Evolutionary conservation across 2,113 vertebrate species (phyloP).

Genomic region (Oenanthe oenanthe): DNA sequence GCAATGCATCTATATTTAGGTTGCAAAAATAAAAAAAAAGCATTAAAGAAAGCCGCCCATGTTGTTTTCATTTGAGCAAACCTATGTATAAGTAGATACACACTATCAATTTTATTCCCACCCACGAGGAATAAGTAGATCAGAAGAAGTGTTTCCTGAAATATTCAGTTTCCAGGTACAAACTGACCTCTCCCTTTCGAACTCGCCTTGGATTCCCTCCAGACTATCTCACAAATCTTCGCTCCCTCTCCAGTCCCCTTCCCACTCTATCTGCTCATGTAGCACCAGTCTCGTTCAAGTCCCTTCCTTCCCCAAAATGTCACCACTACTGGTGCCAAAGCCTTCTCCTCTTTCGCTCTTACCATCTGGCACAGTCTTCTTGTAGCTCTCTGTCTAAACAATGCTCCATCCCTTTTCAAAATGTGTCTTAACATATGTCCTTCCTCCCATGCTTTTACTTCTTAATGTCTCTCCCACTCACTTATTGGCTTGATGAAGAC

Average conservation of each 20-base stretch:
- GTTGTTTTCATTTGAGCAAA: constrained; percentile 25
- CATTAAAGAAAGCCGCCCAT: neutral
- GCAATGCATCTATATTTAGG: constrained; percentile 54
- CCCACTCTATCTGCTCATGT: constrained; percentile 59
- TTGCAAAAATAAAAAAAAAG: neutral
- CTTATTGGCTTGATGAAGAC: constrained; percentile 65
- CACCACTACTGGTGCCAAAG: constrained; percentile 67
- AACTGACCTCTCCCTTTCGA: constrained; percentile 39
- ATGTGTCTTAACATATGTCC: constrained; percentile 71
- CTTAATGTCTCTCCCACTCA: constrained; percentile 68
- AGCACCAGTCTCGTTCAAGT: constrained; percentile 54
- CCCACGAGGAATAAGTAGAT: neutral
- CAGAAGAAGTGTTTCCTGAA: constrained; percentile 16
- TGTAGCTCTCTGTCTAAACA: constrained; percentile 64
- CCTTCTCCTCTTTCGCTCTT: constrained; percentile 70
- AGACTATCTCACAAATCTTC: constrained; percentile 59
- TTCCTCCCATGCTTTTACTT: constrained; percentile 68
- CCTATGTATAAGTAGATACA: constrained; percentile 34
- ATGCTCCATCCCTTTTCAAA: constrained; percentile 64
- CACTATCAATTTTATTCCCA: constrained; percentile 7
- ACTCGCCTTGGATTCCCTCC: constrained; percentile 42
- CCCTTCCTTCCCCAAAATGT: constrained; percentile 63
- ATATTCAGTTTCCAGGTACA: constrained; percentile 51
- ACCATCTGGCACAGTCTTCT: constrained; percentile 62
- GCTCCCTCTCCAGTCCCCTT: neutral